Percentiles rank a stretch among this genome's conserved stretches.
Evolutionary conservation across 2,797 vertebrate species (phyloP).

Genomic region (Intellagama lesueurii): DNA sequence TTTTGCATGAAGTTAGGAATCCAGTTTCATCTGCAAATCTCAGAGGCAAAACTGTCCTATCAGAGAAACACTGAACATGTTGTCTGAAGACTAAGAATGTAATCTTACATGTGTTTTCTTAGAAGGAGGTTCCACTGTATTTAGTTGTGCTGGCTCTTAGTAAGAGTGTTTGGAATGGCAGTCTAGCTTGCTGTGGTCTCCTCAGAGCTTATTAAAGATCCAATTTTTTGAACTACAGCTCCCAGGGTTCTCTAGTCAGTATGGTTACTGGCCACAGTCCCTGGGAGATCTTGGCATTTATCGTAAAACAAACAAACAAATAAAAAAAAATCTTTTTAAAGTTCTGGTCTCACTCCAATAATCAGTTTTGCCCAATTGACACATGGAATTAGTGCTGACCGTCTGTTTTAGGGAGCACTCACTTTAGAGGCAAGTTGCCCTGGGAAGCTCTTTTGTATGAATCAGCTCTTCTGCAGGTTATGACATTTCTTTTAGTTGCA

Average conservation of each 20-base stretch:
- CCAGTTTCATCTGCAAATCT: conserved; percentile 19
- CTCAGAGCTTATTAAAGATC: too few species aligned
- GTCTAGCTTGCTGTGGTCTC: too few species aligned
- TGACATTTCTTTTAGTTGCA: not conserved
- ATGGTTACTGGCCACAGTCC: too few species aligned
- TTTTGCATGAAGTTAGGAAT: conserved; percentile 10
- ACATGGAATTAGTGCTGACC: not conserved
- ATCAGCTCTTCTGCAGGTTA: not conserved
- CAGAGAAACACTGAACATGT: not conserved
- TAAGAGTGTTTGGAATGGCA: not conserved
- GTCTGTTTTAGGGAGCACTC: not conserved
- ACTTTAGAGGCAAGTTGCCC: not conserved
- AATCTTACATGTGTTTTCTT: not conserved
- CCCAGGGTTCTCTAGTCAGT: too few species aligned
- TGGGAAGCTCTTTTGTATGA: not conserved
- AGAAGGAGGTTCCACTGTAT: not conserved
- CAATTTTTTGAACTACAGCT: too few species aligned
- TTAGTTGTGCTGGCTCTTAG: not conserved
- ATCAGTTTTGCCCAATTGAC: not conserved
- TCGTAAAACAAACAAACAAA: too few species aligned
- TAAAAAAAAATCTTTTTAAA: too few species aligned
- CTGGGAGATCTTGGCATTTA: too few species aligned
- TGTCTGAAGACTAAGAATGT: not conserved
- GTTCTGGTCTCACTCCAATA: too few species aligned
- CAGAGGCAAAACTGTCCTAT: not conserved